A percentile compares a stretch with the other conserved stretches of the same genome.
Evolutionary conservation across 2,797 vertebrate genomes (phyloP).

Genomic region (Anguilla anguilla): DNA sequence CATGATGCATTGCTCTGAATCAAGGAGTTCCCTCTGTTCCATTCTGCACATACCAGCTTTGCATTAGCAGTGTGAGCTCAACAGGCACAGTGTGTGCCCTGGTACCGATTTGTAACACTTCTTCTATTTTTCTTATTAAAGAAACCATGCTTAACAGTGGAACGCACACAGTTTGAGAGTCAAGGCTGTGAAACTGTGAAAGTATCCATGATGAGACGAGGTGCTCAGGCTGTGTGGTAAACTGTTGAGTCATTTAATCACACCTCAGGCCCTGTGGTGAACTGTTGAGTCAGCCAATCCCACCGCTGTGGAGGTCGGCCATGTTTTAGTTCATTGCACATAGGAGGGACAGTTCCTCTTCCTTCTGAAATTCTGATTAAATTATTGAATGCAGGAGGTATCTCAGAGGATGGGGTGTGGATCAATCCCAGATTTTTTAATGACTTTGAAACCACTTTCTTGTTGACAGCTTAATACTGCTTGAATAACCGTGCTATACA

Average conservation of each 20-base stretch:
- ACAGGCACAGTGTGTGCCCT: background rate
- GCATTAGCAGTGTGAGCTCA: background rate
- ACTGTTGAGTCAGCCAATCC: background rate
- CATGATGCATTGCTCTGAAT: background rate
- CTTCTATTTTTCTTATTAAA: background rate
- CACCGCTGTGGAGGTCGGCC: background rate
- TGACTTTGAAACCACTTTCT: background rate
- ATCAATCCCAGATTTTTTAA: background rate
- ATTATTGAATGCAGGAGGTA: background rate
- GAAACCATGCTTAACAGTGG: background rate
- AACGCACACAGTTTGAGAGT: background rate
- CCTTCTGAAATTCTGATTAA: background rate
- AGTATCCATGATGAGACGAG: background rate
- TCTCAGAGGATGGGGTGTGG: background rate
- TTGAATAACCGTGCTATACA: background rate
- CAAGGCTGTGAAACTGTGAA: background rate
- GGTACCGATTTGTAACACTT: constrained; percentile 12
- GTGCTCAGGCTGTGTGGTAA: background rate
- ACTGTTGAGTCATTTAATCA: background rate
- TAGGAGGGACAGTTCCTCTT: background rate
- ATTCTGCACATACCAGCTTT: background rate
- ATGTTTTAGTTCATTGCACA: background rate
- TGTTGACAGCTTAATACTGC: background rate
- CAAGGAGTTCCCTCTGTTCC: background rate
- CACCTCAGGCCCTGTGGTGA: background rate